These are phyloP conservation scores for Himalopsyche tibetana DNA, from an alignment of 2,888 invertebrate species.

Conservation along the genomic window DNA sequence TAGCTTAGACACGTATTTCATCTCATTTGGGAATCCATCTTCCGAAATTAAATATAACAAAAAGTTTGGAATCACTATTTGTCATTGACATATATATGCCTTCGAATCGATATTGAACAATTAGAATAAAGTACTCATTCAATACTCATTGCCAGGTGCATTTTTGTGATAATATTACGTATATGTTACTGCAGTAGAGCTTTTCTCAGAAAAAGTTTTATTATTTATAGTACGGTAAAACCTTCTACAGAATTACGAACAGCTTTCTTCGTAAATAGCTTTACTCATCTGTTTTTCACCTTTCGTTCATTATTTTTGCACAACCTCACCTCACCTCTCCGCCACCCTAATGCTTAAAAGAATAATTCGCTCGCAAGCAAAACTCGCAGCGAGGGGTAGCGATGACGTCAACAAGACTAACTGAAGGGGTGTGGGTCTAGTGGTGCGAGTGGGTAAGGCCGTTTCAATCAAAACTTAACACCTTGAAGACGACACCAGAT, in stretches of 20 bases:
- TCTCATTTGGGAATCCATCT: too few species aligned
- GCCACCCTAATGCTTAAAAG: conserved; percentile 1
- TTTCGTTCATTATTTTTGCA: conserved; percentile 28
- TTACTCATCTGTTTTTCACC: conserved; percentile 26
- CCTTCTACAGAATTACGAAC: not conserved
- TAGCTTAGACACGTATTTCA: too few species aligned
- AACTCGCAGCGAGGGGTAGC: conserved; percentile 67
- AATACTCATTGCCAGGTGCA: too few species aligned
- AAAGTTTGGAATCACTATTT: too few species aligned
- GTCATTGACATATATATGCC: too few species aligned
- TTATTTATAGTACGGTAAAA: not conserved
- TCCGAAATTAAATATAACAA: too few species aligned
- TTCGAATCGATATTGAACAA: too few species aligned
- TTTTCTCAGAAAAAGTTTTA: not conserved
- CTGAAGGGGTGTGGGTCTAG: conserved; percentile 68
- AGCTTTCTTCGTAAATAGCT: not conserved
- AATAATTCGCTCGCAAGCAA: conserved; percentile 28
- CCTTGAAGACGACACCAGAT: conserved; percentile 6
- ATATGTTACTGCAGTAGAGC: too few species aligned
- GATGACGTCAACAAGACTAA: conserved; percentile 53
- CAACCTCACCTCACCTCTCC: not conserved
- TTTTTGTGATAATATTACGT: too few species aligned
- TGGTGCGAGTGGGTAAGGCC: conserved; percentile 69
- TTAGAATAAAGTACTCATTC: too few species aligned
- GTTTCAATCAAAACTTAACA: conserved; percentile 62